Evolutionary conservation across 2,888 invertebrate species (phyloP).

Genomic region (Phaonia tiefii): DNA sequence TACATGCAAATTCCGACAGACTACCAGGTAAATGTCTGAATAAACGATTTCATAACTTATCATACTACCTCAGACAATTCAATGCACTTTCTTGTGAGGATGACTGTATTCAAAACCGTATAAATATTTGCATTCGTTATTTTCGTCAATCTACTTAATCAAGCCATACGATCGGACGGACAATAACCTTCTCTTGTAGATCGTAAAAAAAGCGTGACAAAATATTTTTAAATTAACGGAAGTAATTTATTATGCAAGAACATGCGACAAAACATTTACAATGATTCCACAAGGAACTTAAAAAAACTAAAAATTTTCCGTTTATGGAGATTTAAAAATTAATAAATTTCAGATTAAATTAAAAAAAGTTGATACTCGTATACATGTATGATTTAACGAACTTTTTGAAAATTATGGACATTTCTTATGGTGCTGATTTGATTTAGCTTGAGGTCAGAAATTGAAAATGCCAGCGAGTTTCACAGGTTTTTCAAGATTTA

Average conservation of each 20-base stretch:
- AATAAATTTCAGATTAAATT: too few relatives aligned
- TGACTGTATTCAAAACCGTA: not conserved
- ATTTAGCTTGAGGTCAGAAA: too few relatives aligned
- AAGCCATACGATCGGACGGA: not conserved
- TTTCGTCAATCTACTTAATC: not conserved
- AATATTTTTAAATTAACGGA: constrained; percentile 62
- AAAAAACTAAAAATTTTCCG: not conserved
- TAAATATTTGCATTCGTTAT: not conserved
- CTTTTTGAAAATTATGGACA: too few relatives aligned
- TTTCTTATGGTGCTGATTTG: too few relatives aligned
- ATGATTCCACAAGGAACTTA: constrained; percentile 1
- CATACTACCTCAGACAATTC: not conserved
- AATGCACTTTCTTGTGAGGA: not conserved
- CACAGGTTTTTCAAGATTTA: too few relatives aligned
- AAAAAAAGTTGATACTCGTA: too few relatives aligned
- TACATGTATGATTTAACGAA: too few relatives aligned
- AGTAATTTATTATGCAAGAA: constrained; percentile 66
- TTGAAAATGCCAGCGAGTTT: too few relatives aligned
- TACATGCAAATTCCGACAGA: too few relatives aligned
- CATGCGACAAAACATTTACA: constrained; percentile 46
- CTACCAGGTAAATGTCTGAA: too few relatives aligned
- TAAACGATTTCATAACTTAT: not conserved
- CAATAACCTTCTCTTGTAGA: constrained; percentile 31
- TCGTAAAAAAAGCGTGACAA: constrained; percentile 2
- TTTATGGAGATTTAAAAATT: too few relatives aligned